Percentiles rank a stretch among this genome's conserved stretches.
These are phyloP conservation scores for Leptinotarsa tumamoca DNA, from an alignment of 2,888 invertebrate genomes.

Conservation along the genomic window DNA sequence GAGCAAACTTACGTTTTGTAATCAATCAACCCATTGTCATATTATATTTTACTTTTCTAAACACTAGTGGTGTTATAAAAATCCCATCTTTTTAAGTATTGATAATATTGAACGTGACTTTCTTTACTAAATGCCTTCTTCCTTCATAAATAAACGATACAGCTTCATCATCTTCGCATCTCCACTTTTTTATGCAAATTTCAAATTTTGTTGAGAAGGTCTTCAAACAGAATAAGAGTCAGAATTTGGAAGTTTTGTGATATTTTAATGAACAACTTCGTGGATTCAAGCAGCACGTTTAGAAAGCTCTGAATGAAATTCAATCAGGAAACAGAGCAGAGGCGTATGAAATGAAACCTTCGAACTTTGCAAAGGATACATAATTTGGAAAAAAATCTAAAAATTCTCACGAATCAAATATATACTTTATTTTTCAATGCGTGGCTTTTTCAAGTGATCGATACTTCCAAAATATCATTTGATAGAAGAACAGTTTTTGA, in stretches of 20 bases:
- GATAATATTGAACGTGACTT: neutral
- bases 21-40: neutral
- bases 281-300: constrained; percentile 31
- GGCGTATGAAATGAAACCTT: neutral
- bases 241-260: constrained; percentile 36
- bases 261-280: constrained; percentile 45
- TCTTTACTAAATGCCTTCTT: neutral
- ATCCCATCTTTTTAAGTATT: neutral
- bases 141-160: neutral
- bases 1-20: too few relatives aligned
- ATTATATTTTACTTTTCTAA: too few relatives aligned
- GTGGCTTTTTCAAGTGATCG: too few relatives aligned
- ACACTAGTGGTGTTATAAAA: too few relatives aligned
- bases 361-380: neutral
- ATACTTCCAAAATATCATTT: too few relatives aligned
- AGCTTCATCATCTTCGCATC: constrained; percentile 1
- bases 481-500: too few relatives aligned
- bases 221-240: constrained; percentile 11
- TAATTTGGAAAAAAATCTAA: neutral
- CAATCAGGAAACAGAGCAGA: constrained; percentile 33
- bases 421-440: too few relatives aligned
- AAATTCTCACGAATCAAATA: neutral
- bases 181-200: constrained; percentile 30
- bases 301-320: constrained; percentile 32
- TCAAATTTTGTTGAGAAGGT: constrained; percentile 30